These are phyloP conservation scores for Lepisosteus osseus DNA, from an alignment of 2,113 vertebrate genomes.

Conservation along the genomic window DNA sequence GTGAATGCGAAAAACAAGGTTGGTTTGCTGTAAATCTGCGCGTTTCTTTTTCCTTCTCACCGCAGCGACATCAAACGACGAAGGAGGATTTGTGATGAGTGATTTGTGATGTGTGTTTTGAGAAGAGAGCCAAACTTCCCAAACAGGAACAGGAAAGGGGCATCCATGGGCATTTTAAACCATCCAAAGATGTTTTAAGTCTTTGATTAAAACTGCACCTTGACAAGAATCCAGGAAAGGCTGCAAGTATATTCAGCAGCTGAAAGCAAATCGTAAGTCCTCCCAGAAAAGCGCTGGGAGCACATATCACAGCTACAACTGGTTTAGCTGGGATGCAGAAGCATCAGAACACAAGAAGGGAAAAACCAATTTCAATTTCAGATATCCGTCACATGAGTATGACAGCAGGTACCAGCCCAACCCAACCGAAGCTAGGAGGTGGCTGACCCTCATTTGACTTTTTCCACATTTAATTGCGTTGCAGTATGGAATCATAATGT, in stretches of 20 bases:
- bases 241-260: slow-evolving; percentile 37
- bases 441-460: neutral
- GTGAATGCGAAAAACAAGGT: neutral
- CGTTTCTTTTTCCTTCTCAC: slow-evolving; percentile 34
- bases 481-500: too few species aligned
- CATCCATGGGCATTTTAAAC: slow-evolving; percentile 17
- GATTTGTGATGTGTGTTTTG: slow-evolving; percentile 17
- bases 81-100: slow-evolving; percentile 88
- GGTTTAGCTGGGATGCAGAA: neutral
- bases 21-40: neutral
- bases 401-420: neutral
- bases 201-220: slow-evolving; percentile 43
- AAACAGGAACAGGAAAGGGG: slow-evolving; percentile 31
- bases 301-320: neutral
- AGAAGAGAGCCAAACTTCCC: slow-evolving; percentile 28
- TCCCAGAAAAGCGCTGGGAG: neutral
- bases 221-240: slow-evolving; percentile 38
- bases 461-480: too few species aligned
- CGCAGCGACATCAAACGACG: slow-evolving; percentile 74
- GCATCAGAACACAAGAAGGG: slow-evolving; percentile 15
- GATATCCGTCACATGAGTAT: neutral
- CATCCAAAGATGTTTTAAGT: too few species aligned
- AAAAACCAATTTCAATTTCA: slow-evolving; percentile 21
- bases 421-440: slow-evolving; percentile 34
- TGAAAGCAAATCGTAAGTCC: slow-evolving; percentile 17